A percentile compares a stretch with the other conserved stretches of the same genome.
These are phyloP conservation scores for Tyrophagus putrescentiae DNA, from an alignment of 1,140 invertebrate species.

Conservation along the genomic window DNA sequence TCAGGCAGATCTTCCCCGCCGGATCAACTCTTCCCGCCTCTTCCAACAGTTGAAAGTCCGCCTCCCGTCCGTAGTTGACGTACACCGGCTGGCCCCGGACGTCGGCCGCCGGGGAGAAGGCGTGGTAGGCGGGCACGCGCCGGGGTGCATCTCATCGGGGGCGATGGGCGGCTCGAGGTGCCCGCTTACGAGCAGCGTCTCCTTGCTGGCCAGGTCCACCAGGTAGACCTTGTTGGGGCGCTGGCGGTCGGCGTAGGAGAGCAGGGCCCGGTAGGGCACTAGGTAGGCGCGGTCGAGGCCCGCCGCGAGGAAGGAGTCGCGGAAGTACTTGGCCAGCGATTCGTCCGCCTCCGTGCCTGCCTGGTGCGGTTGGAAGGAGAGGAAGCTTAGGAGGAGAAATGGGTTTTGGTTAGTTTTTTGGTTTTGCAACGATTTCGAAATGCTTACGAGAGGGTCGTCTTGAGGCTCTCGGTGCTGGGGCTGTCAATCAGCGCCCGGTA, in stretches of 20 bases:
- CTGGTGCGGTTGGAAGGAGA: conserved; percentile 16
- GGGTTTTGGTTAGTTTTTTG: background rate
- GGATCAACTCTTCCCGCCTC: conserved; percentile 20
- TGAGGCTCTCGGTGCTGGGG: background rate
- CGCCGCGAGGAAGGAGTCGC: background rate
- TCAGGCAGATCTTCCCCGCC: conserved; percentile 25
- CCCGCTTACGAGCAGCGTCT: background rate
- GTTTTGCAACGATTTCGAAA: background rate
- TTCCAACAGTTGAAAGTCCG: conserved; percentile 25
- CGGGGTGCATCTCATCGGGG: background rate
- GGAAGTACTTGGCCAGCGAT: conserved; percentile 7
- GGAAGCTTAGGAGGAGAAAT: background rate
- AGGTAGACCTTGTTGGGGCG: conserved; percentile 14
- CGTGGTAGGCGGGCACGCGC: conserved; percentile 24
- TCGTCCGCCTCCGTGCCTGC: background rate
- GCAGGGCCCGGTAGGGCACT: conserved; percentile 10
- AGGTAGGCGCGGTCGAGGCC: conserved; percentile 14
- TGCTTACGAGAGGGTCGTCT: background rate
- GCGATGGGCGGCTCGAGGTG: background rate
- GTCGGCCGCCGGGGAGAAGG: conserved; percentile 29
- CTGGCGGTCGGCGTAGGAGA: conserved; percentile 1
- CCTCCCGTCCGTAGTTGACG: conserved; percentile 25
- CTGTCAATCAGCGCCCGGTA: background rate
- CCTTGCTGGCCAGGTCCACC: background rate
- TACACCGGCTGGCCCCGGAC: conserved; percentile 23